A percentile compares a stretch with the other conserved stretches of the same genome.
Evolutionary conservation across 2,113 vertebrate species (phyloP).

Genomic region (Chamaetylas fuelleborni): DNA sequence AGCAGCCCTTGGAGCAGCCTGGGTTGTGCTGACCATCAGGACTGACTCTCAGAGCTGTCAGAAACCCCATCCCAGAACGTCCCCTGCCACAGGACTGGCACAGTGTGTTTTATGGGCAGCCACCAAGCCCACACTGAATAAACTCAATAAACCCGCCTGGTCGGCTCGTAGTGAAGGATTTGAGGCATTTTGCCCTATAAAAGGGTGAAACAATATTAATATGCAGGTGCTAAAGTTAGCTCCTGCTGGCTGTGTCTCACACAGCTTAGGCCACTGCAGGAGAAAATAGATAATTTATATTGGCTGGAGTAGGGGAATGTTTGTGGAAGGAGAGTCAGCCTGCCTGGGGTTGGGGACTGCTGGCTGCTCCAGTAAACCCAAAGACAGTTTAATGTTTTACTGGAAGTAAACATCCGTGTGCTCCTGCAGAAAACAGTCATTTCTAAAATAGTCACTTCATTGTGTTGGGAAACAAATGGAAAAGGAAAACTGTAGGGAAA

Average conservation of each 20-base stretch:
- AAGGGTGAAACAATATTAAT: background rate
- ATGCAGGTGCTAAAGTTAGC: accelerated
- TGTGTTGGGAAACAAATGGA: background rate
- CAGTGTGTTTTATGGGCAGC: background rate
- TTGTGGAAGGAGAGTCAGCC: background rate
- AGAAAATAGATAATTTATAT: background rate
- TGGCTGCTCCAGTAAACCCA: background rate
- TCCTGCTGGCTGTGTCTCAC: background rate
- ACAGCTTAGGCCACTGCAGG: background rate
- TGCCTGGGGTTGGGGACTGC: background rate
- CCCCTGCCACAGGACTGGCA: too few relatives aligned
- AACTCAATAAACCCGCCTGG: background rate
- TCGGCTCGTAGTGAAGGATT: background rate
- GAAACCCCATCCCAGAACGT: background rate
- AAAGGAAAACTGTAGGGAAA: background rate
- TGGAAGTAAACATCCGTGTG: background rate
- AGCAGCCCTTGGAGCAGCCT: background rate
- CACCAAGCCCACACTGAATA: background rate
- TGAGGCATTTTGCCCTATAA: background rate
- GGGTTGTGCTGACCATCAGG: background rate
- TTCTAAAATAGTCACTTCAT: background rate
- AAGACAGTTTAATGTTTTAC: background rate
- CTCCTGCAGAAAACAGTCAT: background rate
- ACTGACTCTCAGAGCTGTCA: background rate
- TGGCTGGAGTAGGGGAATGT: background rate